phyloP scores from a whole-genome alignment of 2,888 invertebrate species.

The Eledona agricola region DNA sequence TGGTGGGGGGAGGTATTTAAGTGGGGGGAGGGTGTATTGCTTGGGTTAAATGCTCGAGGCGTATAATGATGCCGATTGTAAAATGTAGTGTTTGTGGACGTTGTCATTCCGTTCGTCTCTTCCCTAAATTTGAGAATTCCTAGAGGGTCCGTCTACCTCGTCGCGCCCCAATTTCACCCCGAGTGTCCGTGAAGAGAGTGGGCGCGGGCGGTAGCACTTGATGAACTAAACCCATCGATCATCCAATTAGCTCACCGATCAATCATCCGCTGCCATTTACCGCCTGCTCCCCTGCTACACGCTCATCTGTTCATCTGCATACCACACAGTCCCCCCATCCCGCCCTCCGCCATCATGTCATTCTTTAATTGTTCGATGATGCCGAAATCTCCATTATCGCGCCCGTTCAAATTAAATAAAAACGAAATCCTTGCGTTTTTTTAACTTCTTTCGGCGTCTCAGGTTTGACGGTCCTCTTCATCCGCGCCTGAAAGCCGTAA shows the following conservation, averaged over 20 bases:
- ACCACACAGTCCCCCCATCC: constrained; percentile 49
- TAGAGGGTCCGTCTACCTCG: too few species aligned
- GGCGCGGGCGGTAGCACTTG: constrained; percentile 55
- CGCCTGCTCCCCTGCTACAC: constrained; percentile 53
- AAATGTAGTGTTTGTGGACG: too few species aligned
- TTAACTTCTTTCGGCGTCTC: constrained; percentile 12
- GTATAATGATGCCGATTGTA: too few species aligned
- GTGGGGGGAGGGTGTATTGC: too few species aligned
- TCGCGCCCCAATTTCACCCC: constrained; percentile 48
- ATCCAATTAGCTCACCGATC: constrained; percentile 79
- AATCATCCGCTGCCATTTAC: constrained; percentile 73
- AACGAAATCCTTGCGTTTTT: constrained; percentile 3
- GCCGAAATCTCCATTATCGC: constrained; percentile 20
- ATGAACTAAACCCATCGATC: constrained; percentile 74
- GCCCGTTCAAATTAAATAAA: constrained; percentile 2
- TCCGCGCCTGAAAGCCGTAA: constrained; percentile 46
- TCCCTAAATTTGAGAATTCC: too few species aligned
- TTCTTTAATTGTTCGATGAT: constrained; percentile 46
- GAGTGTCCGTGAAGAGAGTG: constrained; percentile 49
- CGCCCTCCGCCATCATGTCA: constrained; percentile 41
- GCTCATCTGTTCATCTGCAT: constrained; percentile 62
- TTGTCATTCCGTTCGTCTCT: too few species aligned
- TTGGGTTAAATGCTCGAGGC: too few species aligned
- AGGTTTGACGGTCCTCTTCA: constrained; percentile 42
- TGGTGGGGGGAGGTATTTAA: too few species aligned